phyloP scores from a whole-genome alignment of 1,140 invertebrate species.

The Harlomillsia oculata region DNA sequence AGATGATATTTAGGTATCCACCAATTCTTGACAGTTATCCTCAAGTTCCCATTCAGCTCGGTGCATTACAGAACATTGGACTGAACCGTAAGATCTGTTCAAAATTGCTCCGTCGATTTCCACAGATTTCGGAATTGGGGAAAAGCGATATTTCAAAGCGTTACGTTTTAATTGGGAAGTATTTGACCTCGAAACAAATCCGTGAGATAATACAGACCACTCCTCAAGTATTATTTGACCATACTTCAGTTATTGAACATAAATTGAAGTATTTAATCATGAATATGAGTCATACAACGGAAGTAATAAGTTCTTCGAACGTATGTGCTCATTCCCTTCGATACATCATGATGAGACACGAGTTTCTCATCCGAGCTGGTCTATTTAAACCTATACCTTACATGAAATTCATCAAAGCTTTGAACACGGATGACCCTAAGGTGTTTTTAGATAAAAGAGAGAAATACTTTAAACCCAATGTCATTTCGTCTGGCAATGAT shows the following conservation, averaged over 20 bases:
- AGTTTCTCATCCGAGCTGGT: constrained; percentile 31
- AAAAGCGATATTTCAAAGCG: not conserved
- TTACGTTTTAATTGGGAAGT: constrained; percentile 9
- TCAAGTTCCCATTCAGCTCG: no score
- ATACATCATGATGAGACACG: constrained; percentile 19
- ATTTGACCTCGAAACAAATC: constrained; percentile 21
- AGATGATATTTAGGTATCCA: constrained; percentile 23
- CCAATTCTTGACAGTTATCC: constrained; percentile 8
- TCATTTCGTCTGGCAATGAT: constrained; percentile 21
- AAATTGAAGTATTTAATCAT: constrained; percentile 29
- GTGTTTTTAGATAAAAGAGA: not conserved
- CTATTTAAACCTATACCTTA: constrained; percentile 21
- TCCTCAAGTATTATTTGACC: constrained; percentile 7
- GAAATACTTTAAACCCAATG: constrained; percentile 26
- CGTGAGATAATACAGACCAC: constrained; percentile 9
- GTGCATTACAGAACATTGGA: no score
- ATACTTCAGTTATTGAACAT: constrained; percentile 1
- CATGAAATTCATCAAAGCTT: constrained; percentile 16
- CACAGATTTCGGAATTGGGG: constrained; percentile 5
- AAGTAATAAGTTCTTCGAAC: constrained; percentile 15
- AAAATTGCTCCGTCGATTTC: constrained; percentile 6
- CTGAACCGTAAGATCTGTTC: not conserved
- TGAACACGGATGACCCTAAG: constrained; percentile 14
- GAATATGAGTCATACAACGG: constrained; percentile 13
- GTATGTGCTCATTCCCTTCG: not conserved